A percentile compares a stretch with the other conserved stretches of the same genome.
Evolutionary conservation across 2,888 invertebrate genomes (phyloP).

Genomic region (Tipula unca): DNA sequence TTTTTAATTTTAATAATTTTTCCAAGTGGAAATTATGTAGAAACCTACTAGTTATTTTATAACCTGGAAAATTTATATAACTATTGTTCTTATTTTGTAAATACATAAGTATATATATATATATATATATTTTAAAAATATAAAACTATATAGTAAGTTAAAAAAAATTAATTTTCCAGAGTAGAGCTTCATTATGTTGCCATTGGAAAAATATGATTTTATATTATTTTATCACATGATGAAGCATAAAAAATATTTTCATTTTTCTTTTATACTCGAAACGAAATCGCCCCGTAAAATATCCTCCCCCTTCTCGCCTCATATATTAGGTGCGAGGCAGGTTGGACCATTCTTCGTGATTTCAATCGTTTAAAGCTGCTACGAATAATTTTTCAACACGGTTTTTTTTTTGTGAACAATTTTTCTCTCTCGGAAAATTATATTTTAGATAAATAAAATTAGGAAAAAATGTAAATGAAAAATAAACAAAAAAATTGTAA

Average conservation of each 20-base stretch:
- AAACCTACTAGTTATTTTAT: background rate
- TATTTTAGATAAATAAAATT: background rate
- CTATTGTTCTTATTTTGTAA: background rate
- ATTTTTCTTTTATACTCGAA: background rate
- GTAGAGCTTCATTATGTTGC: background rate
- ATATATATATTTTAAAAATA: background rate
- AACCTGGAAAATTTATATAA: background rate
- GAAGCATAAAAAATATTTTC: background rate
- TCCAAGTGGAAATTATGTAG: background rate
- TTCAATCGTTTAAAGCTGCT: background rate
- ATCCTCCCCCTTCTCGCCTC: background rate
- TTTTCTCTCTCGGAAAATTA: background rate
- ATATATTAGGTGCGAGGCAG: background rate
- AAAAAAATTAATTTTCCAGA: background rate
- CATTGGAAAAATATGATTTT: background rate
- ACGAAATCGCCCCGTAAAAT: background rate
- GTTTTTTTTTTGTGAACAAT: background rate
- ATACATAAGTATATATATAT: too few species aligned
- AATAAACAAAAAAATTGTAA: background rate
- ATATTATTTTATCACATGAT: background rate
- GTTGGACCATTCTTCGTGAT: background rate
- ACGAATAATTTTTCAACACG: background rate
- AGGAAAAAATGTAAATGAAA: background rate
- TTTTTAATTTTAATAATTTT: background rate
- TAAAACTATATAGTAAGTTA: background rate